Evolutionary conservation across 2,797 vertebrate species (phyloP).

Genomic region (Hydrocynus forskahlii): DNA sequence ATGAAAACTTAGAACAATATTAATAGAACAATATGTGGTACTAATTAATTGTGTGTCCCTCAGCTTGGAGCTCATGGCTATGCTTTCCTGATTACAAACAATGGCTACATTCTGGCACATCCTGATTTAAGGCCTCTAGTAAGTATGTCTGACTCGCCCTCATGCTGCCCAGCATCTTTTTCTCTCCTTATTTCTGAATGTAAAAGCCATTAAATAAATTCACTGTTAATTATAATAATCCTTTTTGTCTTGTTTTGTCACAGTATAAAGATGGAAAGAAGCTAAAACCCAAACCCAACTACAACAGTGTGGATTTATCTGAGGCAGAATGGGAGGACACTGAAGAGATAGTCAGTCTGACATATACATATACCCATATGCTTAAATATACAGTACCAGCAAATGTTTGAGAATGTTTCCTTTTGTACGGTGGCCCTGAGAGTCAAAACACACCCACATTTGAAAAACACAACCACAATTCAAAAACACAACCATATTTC

Average conservation of each 20-base stretch:
- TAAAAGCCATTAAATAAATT: neutral
- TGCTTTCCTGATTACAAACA: constrained; percentile 95
- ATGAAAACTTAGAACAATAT: no score
- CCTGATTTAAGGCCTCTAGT: constrained; percentile 96
- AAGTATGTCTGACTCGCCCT: constrained; percentile 46
- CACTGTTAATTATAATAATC: neutral
- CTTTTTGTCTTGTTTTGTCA: neutral
- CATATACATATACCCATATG: constrained; percentile 19
- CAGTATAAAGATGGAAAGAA: constrained; percentile 95
- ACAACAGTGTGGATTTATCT: constrained; percentile 95
- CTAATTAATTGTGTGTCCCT: constrained; percentile 19
- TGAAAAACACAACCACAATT: no score
- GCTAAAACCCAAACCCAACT: constrained; percentile 91
- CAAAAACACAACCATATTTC: no score
- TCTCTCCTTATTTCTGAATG: no score
- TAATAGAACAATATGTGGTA: neutral
- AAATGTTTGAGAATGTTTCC: no score
- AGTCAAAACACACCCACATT: no score
- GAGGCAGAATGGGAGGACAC: constrained; percentile 95
- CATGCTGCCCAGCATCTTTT: neutral
- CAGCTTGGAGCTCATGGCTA: constrained; percentile 96
- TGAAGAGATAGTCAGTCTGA: constrained; percentile 83
- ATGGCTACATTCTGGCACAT: constrained; percentile 97
- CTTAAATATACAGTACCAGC: neutral
- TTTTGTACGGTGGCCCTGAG: no score